Evolutionary conservation across 2,113 vertebrate genomes (phyloP), one percentile per base, ranked within the genome.

Genomic region (Ageneiosus marmoratus): DNA sequence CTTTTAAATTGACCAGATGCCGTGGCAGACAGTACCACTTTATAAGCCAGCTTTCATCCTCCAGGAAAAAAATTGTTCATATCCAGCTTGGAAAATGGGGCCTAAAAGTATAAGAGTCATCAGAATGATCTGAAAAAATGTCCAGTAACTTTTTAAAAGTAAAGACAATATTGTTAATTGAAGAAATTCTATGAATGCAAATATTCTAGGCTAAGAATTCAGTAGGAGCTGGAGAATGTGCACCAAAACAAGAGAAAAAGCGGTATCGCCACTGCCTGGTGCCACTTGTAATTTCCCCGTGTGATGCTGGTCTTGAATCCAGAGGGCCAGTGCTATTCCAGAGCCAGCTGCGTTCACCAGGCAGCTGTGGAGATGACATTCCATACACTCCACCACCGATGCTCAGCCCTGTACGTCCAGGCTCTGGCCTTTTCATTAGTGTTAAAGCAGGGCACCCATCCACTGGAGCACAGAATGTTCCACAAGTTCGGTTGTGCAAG

Each of bases 301-400:
- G 95, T 86, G 90, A 91, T 78, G 85, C 92, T 58, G 89, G 89
- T 63, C 34, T 89, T 32, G 87, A 92, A 12, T 87, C 91, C 85
- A 93, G 93, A 0, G 95, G 95, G 1, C 94, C 95, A 51, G 95
- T 92, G 0, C 92, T 96, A 34, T 97, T 96, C 93, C 94, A 95
- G 92, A 97, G 96, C 72, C 96, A 95, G 89, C 94, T 96, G 11
- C 95, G 94, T 86, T 95, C 95, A 32, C 93, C 94, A 0, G 90
- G 93, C 9, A 77, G 93, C 1, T 90, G 93, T 0, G 94, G 92
- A 1, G 92, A 92, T 4, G 91, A 91, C 1, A 92, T 91, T 7
- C 93, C 94, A 16, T 97, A 97, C 91, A 97, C 95, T 34, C 95
- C 96, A 0, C 95, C 96, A 0, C 96, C 96, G 0, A 97, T 97